Evolutionary conservation across 2,797 vertebrate genomes (phyloP), one percentile per base, ranked within the genome.

Genomic region (Falco rusticolus): DNA sequence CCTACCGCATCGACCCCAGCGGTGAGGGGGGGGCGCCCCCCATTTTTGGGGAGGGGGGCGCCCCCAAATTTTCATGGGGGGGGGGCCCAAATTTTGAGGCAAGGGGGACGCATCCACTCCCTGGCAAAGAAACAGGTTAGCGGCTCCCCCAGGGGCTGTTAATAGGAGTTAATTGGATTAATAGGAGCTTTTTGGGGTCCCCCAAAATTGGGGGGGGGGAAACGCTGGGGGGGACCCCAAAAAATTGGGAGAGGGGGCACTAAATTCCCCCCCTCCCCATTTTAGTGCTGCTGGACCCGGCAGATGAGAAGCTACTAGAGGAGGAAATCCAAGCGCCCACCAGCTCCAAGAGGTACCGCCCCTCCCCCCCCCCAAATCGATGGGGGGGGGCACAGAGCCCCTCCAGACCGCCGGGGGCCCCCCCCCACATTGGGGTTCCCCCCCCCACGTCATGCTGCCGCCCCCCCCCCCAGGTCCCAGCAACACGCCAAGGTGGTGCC

Each of bases 401-500:
- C 70, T 70, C 70, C 39, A 68, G n/a, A 25, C 14, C 21, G 11
- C 13, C 10, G 19, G 34, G 84, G 63, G 24, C 2, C 6, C 18
- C 28, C 28, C 61, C 60, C 8, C 3, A 24, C n/a, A n/a, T n/a
- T n/a, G n/a, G n/a, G n/a, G n/a, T n/a, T n/a, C n/a, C n/a, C n/a
- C n/a, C n/a, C n/a, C n/a, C n/a, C n/a, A n/a, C n/a, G 10, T 25
- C n/a, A 60, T 7, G 9, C 24, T 33, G 21, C 22, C 15, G 25
- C 61, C 53, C 24, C 10, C 45, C 22, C 39, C 41, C 53, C 34
- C 50, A 99, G 99, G 71, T 99, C 99, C 9, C 99, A 99, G 97
- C 99, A 99, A 94, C 99, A 99, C 13, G 99, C 99, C 5, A 99
- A 99, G 96, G 99, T 99, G 53, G 99, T 99, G 22, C 99, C 99